Evolutionary conservation across 1,140 invertebrate genomes (phyloP), one percentile per base, ranked within the genome.

Genomic region (Holcopasites calliopsidis): DNA sequence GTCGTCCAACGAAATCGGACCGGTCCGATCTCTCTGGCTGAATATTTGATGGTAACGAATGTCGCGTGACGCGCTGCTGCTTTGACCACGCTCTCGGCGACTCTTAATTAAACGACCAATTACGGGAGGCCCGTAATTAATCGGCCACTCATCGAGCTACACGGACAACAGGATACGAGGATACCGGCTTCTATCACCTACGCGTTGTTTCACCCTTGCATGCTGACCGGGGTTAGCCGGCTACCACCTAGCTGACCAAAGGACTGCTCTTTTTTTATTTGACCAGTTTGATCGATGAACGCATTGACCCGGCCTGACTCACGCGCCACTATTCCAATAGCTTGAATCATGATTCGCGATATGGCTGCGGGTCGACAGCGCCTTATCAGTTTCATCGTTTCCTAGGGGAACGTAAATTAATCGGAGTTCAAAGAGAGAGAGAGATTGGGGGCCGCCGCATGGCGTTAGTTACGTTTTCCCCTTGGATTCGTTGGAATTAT

Each of bases 101-200:
- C 64, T 82, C 69, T 82, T 82, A 78, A 82, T 82, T 82, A 82
- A 82, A 74, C 80, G 79, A 74, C 79, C 79, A 82, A 82, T 82
- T 82, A 82, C 81, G 75, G 33, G n/a, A 44, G 28, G 16, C n/a
- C 38, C 0, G 40, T 82, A 82, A 82, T 82, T 81, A 64, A 81
- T 77, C 75, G 80, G 1, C 42, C 66, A 40, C 55, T 62, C 66
- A 44, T 66, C 66, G 73, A 35, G n/a, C 38, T 58, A 47, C 54
- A 26, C 55, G 66, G 60, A 54, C 23, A 71, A 61, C 65, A 35
- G 72, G 18, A 65, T 44, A 38, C 38, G 23, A 31, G 38, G 42
- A 60, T 16, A 38, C 38, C 13, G 23, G 8, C 40, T 57, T 28
- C 49, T 50, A 62, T 77, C 78, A 54, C 66, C 47, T 70, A 55